A percentile compares a stretch with the other conserved stretches of the same genome.
phyloP scores from a whole-genome alignment of 2,113 vertebrate genomes.

The Equus quagga region DNA sequence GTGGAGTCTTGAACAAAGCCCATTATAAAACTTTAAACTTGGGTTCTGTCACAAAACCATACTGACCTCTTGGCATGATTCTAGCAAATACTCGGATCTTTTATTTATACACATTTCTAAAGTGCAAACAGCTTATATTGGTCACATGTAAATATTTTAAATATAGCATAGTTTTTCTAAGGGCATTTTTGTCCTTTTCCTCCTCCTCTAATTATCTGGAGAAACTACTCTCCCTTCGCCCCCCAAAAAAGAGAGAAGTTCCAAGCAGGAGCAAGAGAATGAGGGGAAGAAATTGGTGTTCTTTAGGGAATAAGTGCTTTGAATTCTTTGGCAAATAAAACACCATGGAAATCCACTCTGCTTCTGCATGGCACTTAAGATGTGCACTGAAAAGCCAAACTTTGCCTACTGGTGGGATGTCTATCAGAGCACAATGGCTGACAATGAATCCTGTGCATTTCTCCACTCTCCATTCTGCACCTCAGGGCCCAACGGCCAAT shows the following conservation, averaged over 20 bases:
- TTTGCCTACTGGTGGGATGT: neutral
- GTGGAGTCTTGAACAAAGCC: neutral
- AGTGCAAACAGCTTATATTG: neutral
- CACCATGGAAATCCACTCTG: neutral
- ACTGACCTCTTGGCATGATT: neutral
- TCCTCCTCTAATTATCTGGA: neutral
- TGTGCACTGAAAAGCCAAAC: neutral
- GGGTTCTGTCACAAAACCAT: neutral
- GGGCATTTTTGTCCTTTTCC: neutral
- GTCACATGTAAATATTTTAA: neutral
- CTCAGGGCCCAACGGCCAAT: no score
- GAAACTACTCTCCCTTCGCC: neutral
- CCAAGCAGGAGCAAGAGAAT: neutral
- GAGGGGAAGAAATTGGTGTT: neutral
- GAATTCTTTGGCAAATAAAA: neutral
- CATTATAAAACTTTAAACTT: neutral
- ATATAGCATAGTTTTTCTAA: neutral
- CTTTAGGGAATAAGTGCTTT: neutral
- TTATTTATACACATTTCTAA: conserved; percentile 15
- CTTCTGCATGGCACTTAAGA: neutral
- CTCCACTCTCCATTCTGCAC: neutral
- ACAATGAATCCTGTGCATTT: neutral
- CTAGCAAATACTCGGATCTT: neutral
- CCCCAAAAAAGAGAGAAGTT: neutral
- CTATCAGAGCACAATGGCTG: neutral